A percentile compares a stretch with the other conserved stretches of the same genome.
phyloP scores from a whole-genome alignment of 2,888 invertebrate species.

The Theretra japonica region DNA sequence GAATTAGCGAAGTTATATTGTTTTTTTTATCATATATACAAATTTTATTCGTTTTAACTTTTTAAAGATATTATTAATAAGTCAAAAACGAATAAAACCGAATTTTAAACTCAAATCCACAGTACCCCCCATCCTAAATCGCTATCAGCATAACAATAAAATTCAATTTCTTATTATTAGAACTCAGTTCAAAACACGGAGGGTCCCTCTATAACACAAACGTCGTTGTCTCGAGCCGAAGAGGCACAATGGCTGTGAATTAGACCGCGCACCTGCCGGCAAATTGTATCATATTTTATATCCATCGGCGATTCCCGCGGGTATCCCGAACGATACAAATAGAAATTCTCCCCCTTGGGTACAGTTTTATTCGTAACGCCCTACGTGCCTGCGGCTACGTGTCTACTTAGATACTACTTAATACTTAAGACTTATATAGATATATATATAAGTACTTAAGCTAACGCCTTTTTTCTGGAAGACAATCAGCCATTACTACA shows the following conservation, averaged over 20 bases:
- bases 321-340: constrained; percentile 8
- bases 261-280: constrained; percentile 20
- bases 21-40: too few relatives aligned
- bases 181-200: neutral
- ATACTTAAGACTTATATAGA: too few relatives aligned
- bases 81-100: neutral
- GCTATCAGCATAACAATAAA: constrained; percentile 5
- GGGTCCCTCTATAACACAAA: neutral
- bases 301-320: neutral
- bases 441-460: too few relatives aligned
- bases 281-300: constrained; percentile 27
- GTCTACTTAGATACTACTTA: neutral
- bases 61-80: too few relatives aligned
- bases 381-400: neutral
- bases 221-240: constrained; percentile 9
- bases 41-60: too few relatives aligned
- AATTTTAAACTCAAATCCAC: neutral
- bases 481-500: too few relatives aligned
- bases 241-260: constrained; percentile 18
- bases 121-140: neutral
- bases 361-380: constrained; percentile 10
- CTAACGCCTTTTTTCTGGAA: too few relatives aligned
- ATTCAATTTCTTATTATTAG: neutral
- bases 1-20: too few relatives aligned
- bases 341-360: constrained; percentile 11